Evolutionary conservation across 2,888 invertebrate species (phyloP), one percentile per base, ranked within the genome.

Genomic region (Meandrusa payeni): DNA sequence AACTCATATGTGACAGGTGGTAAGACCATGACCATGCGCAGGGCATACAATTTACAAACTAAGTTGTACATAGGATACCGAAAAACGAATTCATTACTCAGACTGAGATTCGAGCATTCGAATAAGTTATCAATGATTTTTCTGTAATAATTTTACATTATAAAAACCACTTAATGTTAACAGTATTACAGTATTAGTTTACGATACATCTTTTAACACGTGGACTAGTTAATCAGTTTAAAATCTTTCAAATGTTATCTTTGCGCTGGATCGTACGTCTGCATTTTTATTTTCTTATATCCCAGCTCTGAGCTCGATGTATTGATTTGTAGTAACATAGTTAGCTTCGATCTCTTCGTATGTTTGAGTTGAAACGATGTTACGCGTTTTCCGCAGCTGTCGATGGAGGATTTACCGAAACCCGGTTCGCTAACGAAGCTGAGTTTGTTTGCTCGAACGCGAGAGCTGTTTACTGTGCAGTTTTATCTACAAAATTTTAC

Each of bases 381-480:
- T 57, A 58, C 68, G 58, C 61, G 58, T 61, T 67, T 61, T 62
- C 64, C 60, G 56, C 64, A 66, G 60, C 60, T 60, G 67, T 59
- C 67, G 63, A 65, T 61, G 61, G 60, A 62, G 70, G 74, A 71
- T 74, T 73, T 70, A 56, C 53, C 55, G 56, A 69, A 69, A 68
- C 61, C 66, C 54, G 57, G 27, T 59, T 67, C 64, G 59, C 71
- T 74, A 76, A 76, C 73, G 74, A 77, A 74, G 61, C 63, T 50
- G 59, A 57, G 65, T 53, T 68, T 69, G 69, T 69, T 67, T 63
- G 59, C 51, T 49, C 59, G 55, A 51, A 54, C 59, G 54, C 51
- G 41, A 51, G 41, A 46, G 51, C 47, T 43, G 54, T 46, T 51
- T 32, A 19, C 43, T n/a, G 11, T 19, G 17, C 37, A 39, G 24